Conservation (phyloP, 2,888 invertebrate genomes). For the Gastracanthus pulcherrimus region DNA sequence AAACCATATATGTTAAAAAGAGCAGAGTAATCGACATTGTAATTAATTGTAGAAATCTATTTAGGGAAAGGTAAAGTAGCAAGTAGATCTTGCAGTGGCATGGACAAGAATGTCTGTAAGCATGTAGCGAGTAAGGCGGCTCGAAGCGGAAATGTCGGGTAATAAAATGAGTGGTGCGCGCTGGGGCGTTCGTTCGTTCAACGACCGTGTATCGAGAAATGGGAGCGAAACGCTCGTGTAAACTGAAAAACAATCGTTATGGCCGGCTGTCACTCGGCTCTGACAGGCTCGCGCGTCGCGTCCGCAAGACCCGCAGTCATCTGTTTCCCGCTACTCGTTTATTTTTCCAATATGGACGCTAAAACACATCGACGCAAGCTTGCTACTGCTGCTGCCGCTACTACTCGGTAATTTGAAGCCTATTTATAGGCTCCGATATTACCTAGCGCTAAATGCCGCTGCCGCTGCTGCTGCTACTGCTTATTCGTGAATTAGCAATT, state of each 20-base stretch:
- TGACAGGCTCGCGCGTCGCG: conserved; percentile 70
- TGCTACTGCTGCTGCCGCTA: not conserved
- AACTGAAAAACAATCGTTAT: conserved; percentile 76
- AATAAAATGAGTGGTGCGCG: conserved; percentile 33
- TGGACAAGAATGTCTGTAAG: not conserved
- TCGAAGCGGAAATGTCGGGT: conserved; percentile 41
- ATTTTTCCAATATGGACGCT: conserved; percentile 75
- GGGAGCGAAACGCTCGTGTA: conserved; percentile 73
- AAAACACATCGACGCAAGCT: conserved; percentile 24
- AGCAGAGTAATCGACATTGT: not conserved
- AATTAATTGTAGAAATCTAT: not conserved
- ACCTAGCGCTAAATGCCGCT: not conserved
- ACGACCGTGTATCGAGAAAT: conserved; percentile 57
- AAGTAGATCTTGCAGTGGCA: not conserved
- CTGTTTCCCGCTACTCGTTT: conserved; percentile 73
- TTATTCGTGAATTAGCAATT: not conserved
- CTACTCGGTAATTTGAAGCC: conserved; percentile 43
- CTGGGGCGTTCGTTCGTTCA: conserved; percentile 1
- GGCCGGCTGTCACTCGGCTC: conserved; percentile 73
- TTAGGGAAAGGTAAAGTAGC: not conserved
- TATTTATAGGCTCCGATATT: conserved; percentile 45
- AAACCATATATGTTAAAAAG: not conserved
- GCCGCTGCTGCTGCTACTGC: not conserved
- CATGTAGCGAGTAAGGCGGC: not conserved
- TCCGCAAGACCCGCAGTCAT: conserved; percentile 69